These are phyloP conservation scores for Ophion ventricosus DNA, from an alignment of 2,888 invertebrate species.

Conservation along the genomic window DNA sequence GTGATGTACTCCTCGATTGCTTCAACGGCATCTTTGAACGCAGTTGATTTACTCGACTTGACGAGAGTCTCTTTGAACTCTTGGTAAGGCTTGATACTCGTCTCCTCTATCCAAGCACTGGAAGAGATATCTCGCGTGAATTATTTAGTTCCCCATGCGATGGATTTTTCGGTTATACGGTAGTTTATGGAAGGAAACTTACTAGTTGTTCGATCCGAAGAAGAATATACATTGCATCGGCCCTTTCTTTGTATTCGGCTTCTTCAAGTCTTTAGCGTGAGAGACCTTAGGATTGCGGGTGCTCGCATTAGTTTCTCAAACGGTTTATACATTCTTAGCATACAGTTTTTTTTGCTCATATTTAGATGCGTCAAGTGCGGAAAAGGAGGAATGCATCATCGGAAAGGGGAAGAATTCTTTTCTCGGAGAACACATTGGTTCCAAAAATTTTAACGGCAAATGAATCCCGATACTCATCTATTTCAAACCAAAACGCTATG, in stretches of 20 bases:
- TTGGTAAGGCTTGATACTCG: constrained; percentile 92
- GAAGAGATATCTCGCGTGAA: constrained; percentile 29
- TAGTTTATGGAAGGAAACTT: constrained; percentile 84
- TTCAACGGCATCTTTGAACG: constrained; percentile 91
- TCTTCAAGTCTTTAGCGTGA: constrained; percentile 90
- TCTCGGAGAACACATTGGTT: neutral
- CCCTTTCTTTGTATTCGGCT: constrained; percentile 89
- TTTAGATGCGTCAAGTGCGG: neutral
- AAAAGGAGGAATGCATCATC: neutral
- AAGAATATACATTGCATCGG: constrained; percentile 94
- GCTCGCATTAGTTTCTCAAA: constrained; percentile 56
- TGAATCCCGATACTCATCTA: neutral
- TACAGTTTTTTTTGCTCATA: neutral
- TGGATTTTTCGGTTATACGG: neutral
- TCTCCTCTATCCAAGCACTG: constrained; percentile 96
- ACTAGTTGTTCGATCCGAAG: constrained; percentile 98
- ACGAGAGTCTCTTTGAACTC: constrained; percentile 91
- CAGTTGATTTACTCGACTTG: constrained; percentile 89
- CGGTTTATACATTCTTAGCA: neutral
- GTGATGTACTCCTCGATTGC: constrained; percentile 92
- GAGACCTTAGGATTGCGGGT: constrained; percentile 88
- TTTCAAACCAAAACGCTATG: too few species aligned
- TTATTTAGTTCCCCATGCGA: neutral
- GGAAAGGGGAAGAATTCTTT: neutral
- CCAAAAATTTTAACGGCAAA: neutral